Base-by-base conservation (phyloP, 2,113 vertebrate species). In the Micronycteris hirsuta region DNA sequence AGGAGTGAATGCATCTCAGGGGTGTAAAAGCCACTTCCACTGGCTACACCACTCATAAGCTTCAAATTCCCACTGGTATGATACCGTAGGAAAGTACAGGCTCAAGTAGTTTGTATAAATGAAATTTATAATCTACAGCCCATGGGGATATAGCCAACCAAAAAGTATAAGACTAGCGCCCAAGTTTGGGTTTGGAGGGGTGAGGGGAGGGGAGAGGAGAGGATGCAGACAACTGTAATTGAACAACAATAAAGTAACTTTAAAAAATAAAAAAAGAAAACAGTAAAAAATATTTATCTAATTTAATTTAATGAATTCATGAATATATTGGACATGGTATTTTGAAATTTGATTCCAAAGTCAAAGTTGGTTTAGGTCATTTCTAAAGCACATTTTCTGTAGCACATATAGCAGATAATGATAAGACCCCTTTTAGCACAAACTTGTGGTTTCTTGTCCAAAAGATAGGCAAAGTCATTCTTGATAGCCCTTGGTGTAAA, bases 401-500 rank as follows among this genome's bases (percentile, higher is more conserved):
- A 90, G 63, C 15, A 93, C 52, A 77, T 85, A 71, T 45, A 95
- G 38, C 49, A 81, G 4, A 4, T 61, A 61, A 61, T 61, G 24
- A 41, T 68, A 92, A 95, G 52, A 91, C 61, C 28, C 52, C 47
- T 83, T 71, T 90, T 89, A 61, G 65, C 70, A 87, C 16, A 95
- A 41, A 77, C 38, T 88, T 77, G 5, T 63, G 19, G 20, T 85
- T 36, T 93, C 12, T 33, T 77, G 3, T 91, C 52, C 92, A 95
- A 93, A 94, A 77, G 52, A 58, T 2, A 91, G 22, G 36, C 38
- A 88, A 61, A 61, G 49, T 88, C 28, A 82, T 61, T 91, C 71
- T 71, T 88, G 7, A 77, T 91, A 82, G 52, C 36, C 91, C 14
- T 91, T 93, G 22, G 11, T 88, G 86, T 94, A 85, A 97, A 82